phyloP scores from a whole-genome alignment of 2,888 invertebrate species.

The Tachina fera region DNA sequence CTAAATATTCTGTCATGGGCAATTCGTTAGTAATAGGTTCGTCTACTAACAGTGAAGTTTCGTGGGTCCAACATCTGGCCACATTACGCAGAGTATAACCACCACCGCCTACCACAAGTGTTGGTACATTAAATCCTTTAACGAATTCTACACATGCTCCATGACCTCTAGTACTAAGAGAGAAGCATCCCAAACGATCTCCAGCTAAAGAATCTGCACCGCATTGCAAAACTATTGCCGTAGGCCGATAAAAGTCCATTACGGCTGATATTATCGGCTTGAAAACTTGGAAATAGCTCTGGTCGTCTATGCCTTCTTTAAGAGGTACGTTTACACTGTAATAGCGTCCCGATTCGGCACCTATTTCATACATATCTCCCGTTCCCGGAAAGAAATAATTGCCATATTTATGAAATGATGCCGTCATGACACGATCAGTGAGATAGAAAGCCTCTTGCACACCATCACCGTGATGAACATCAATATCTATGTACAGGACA shows the following conservation, averaged over 20 bases:
- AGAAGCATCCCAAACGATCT: slow-evolving; percentile 97
- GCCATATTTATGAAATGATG: slow-evolving; percentile 99
- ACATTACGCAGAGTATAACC: slow-evolving; percentile 98
- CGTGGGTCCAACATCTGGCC: slow-evolving; percentile 99
- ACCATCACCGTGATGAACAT: slow-evolving; percentile 97
- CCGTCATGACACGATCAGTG: slow-evolving; percentile 99
- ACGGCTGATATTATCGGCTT: slow-evolving; percentile 96
- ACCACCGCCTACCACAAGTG: slow-evolving; percentile 92
- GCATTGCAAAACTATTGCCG: slow-evolving; percentile 98
- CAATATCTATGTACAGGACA: slow-evolving; percentile 99
- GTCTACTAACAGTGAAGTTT: slow-evolving; percentile 96
- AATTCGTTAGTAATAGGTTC: slow-evolving; percentile 97
- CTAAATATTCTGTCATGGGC: slow-evolving; percentile 97
- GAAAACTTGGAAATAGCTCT: slow-evolving; percentile 95
- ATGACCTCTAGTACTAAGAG: slow-evolving; percentile 96
- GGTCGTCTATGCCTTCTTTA: slow-evolving; percentile 98
- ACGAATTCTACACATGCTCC: slow-evolving; percentile 99
- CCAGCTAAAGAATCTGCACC: slow-evolving; percentile 99
- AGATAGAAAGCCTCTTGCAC: slow-evolving; percentile 99
- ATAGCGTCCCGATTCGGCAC: slow-evolving; percentile 96
- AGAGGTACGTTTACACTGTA: slow-evolving; percentile 99
- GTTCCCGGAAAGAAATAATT: slow-evolving; percentile 99
- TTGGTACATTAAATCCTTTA: slow-evolving; percentile 94
- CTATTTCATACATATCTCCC: slow-evolving; percentile 99
- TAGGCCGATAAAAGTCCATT: slow-evolving; percentile 98